Evolutionary conservation across 2,113 vertebrate genomes (phyloP).

Genomic region (Acanthisitta chloris): DNA sequence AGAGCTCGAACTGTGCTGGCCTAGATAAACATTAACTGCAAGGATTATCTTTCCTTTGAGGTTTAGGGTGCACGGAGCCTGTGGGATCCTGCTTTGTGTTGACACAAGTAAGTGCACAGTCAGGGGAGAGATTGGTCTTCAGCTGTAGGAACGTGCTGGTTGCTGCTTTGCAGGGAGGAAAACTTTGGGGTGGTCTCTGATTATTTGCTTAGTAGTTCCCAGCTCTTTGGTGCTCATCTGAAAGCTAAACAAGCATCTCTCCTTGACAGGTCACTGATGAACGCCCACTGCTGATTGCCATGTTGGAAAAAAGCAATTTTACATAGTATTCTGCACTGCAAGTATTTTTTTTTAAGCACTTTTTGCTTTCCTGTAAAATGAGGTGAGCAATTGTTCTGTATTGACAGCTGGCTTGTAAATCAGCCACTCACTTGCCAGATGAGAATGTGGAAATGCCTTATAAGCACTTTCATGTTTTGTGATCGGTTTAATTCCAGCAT

Average conservation of each 20-base stretch:
- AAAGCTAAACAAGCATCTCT: not conserved
- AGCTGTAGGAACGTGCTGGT: not conserved
- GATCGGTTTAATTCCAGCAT: not conserved
- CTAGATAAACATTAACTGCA: not conserved
- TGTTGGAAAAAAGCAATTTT: not conserved
- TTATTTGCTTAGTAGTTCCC: not conserved
- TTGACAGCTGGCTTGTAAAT: conserved; percentile 33
- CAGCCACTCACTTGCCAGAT: not conserved
- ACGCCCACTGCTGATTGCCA: not conserved
- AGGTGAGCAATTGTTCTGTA: not conserved
- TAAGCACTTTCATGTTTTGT: conserved; percentile 14
- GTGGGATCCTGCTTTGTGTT: not conserved
- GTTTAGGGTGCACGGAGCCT: not conserved
- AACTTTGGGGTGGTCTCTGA: not conserved
- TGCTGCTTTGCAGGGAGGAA: not conserved
- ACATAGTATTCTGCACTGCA: not conserved
- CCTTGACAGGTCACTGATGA: not conserved
- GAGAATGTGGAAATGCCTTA: not conserved
- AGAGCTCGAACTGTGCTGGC: not conserved
- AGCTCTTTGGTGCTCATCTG: not conserved
- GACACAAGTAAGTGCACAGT: not conserved
- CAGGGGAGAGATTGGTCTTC: rapidly evolving
- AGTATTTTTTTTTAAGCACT: not conserved
- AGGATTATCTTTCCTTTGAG: not conserved
- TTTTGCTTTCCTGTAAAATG: not conserved